These are phyloP conservation scores for Bombyx mandarina DNA, from an alignment of 1,140 invertebrate species.

Conservation along the genomic window DNA sequence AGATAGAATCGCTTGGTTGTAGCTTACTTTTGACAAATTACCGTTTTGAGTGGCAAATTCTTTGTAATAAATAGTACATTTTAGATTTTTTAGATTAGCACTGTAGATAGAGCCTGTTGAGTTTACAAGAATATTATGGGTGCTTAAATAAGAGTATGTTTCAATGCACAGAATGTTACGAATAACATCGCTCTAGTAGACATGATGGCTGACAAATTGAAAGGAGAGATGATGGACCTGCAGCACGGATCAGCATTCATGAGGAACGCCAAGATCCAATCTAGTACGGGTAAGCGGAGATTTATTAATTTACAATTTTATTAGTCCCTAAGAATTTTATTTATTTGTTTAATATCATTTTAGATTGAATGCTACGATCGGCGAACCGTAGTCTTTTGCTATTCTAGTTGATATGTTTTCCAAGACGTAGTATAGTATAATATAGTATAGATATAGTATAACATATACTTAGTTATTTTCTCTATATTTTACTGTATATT, in stretches of 20 bases:
- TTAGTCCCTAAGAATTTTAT: neutral
- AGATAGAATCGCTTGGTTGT: no score
- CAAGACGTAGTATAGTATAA: no score
- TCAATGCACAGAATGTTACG: constrained; percentile 77
- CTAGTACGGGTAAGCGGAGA: constrained; percentile 55
- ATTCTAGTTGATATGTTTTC: neutral
- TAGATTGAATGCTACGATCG: neutral
- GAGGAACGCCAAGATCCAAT: constrained; percentile 83
- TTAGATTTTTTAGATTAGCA: no score
- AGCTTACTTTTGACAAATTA: no score
- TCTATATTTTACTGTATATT: no score
- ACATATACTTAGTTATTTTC: no score
- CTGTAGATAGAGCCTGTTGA: no score
- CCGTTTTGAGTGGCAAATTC: no score
- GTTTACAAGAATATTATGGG: no score
- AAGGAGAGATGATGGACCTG: constrained; percentile 91
- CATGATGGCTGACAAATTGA: constrained; percentile 84
- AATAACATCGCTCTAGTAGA: constrained; percentile 88
- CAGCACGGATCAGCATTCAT: constrained; percentile 90
- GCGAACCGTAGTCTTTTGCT: neutral
- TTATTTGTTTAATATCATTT: neutral
- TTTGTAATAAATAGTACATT: no score
- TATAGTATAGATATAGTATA: no score
- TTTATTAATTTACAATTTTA: neutral
- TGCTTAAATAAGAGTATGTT: neutral